phyloP scores from a whole-genome alignment of 2,888 invertebrate species.

The Pristionchus mayeri region DNA sequence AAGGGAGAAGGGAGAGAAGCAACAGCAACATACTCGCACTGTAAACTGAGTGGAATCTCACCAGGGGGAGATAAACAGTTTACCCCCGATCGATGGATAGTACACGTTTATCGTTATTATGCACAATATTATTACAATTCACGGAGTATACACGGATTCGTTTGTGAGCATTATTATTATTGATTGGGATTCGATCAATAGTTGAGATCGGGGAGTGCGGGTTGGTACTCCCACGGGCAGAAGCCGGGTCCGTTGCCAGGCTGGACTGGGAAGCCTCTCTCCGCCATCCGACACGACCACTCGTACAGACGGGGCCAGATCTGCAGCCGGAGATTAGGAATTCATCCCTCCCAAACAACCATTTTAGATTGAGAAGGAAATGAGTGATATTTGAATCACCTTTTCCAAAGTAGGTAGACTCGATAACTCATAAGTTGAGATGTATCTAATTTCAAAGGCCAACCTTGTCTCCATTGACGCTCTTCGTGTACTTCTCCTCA shows the following conservation, averaged over 20 bases:
- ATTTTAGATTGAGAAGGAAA: neutral
- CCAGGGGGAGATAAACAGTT: neutral
- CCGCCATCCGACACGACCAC: conserved; percentile 49
- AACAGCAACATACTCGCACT: neutral
- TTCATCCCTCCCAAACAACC: no score
- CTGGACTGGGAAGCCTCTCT: conserved; percentile 50
- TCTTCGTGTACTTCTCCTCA: conserved; percentile 44
- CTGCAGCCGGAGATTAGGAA: no score
- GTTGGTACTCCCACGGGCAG: conserved; percentile 50
- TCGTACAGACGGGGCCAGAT: conserved; percentile 51
- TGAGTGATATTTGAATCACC: neutral
- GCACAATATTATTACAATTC: no score
- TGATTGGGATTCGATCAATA: neutral
- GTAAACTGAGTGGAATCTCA: neutral
- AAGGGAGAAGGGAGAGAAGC: neutral
- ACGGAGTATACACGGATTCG: no score
- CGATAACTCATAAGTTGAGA: no score
- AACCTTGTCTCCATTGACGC: conserved; percentile 5
- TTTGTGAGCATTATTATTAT: no score
- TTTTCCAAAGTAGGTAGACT: no score
- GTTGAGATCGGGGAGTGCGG: conserved; percentile 46
- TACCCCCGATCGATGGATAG: neutral
- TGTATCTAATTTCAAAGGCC: neutral
- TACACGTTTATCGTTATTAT: no score
- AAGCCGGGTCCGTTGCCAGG: conserved; percentile 51